Evolutionary conservation across 2,797 vertebrate species (phyloP).

Genomic region (Smutsia temminckii): DNA sequence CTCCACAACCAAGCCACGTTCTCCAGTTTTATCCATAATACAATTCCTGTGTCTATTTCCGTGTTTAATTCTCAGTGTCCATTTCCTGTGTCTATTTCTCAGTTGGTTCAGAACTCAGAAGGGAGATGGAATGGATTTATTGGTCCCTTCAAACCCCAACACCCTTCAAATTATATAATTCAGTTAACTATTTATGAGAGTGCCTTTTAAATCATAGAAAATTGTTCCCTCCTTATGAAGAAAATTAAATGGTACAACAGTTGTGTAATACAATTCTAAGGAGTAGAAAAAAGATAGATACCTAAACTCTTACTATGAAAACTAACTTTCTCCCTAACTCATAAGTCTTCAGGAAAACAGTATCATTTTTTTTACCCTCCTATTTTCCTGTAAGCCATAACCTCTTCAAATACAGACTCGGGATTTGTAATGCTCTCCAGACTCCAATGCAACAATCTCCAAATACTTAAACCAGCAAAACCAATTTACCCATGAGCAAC

Average conservation of each 20-base stretch:
- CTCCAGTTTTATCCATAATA: not conserved
- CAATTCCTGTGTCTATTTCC: not conserved
- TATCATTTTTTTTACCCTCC: constrained; percentile 44
- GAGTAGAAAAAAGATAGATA: not conserved
- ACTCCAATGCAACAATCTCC: constrained; percentile 54
- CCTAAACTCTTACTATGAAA: constrained; percentile 49
- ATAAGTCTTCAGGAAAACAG: constrained; percentile 50
- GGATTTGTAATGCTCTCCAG: constrained; percentile 62
- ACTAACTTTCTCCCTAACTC: constrained; percentile 48
- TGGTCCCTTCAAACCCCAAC: not conserved
- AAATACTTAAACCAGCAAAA: constrained; percentile 74
- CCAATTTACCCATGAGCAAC: constrained; percentile 72
- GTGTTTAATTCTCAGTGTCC: not conserved
- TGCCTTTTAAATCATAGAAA: not conserved
- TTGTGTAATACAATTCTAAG: not conserved
- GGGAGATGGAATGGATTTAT: not conserved
- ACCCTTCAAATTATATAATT: constrained; percentile 31
- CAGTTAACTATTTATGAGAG: constrained; percentile 26
- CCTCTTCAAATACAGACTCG: constrained; percentile 25
- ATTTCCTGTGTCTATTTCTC: not conserved
- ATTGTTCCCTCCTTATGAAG: not conserved
- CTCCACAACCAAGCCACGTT: not conserved
- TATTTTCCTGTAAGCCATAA: constrained; percentile 30
- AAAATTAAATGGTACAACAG: constrained; percentile 5
- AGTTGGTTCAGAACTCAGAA: not conserved